Percentiles rank a stretch among this genome's conserved stretches.
These are phyloP conservation scores for Plemyria rubiginata DNA, from an alignment of 2,888 invertebrate genomes.

Conservation along the genomic window DNA sequence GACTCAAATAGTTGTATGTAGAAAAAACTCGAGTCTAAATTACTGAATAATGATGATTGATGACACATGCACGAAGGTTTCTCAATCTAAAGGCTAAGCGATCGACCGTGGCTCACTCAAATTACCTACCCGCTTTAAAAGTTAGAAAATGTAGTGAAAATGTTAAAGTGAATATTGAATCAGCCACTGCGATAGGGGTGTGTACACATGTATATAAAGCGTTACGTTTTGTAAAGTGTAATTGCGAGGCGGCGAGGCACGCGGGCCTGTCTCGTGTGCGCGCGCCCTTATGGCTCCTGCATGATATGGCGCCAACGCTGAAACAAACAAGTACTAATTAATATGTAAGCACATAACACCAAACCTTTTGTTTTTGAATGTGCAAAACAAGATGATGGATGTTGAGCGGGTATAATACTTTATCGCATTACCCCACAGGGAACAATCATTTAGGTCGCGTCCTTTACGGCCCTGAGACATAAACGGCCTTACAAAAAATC, in stretches of 20 bases:
- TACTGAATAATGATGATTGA: no score
- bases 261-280: slow-evolving; percentile 12
- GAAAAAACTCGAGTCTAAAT: no score
- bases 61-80: not conserved
- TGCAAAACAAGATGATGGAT: no score
- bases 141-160: not conserved
- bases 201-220: slow-evolving; percentile 7
- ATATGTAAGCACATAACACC: no score
- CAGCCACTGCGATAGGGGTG: slow-evolving; percentile 10
- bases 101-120: not conserved
- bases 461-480: no score
- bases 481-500: no score
- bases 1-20: not conserved
- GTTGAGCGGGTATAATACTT: no score
- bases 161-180: slow-evolving; percentile 6
- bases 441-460: no score
- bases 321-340: slow-evolving; percentile 32
- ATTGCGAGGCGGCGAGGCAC: slow-evolving; percentile 26
- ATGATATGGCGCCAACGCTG: slow-evolving; percentile 65
- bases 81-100: not conserved
- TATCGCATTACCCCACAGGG: no score
- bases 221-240: slow-evolving; percentile 16
- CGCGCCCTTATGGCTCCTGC: slow-evolving; percentile 46
- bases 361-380: no score
- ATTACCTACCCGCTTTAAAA: not conserved